These are phyloP conservation scores for Ceratina australensis DNA, from an alignment of 1,140 invertebrate species.

Conservation along the genomic window DNA sequence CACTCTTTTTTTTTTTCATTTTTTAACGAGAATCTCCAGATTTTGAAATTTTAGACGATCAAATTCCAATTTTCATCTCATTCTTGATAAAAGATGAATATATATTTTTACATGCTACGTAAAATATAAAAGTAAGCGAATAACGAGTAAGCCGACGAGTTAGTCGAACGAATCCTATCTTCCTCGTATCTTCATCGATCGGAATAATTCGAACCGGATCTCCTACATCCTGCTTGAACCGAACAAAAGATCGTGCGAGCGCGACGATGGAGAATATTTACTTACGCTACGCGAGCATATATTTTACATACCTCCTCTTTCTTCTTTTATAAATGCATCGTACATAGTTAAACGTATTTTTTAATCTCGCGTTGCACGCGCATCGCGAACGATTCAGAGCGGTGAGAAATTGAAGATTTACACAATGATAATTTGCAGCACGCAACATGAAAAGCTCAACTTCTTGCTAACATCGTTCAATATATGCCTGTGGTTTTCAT, in stretches of 20 bases:
- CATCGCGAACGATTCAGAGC: background rate
- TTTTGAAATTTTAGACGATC: background rate
- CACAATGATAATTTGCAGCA: conserved; percentile 29
- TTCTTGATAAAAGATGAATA: background rate
- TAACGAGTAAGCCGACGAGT: conserved; percentile 19
- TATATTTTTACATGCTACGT: background rate
- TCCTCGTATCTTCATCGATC: too few species aligned
- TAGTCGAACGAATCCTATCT: conserved; percentile 1
- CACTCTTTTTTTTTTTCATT: too few species aligned
- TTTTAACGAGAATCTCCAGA: conserved; percentile 19
- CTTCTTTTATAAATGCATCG: conserved; percentile 60
- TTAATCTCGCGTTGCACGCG: background rate
- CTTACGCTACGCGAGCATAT: conserved; percentile 4
- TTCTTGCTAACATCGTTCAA: background rate
- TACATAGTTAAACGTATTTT: conserved; percentile 51
- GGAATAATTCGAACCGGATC: conserved; percentile 13
- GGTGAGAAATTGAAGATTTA: conserved; percentile 40
- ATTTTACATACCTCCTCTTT: conserved; percentile 1
- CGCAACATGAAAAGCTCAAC: background rate
- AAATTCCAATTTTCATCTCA: background rate
- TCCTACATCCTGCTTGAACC: background rate
- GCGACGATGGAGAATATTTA: background rate
- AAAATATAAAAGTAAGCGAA: conserved; percentile 28
- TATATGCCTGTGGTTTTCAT: background rate
- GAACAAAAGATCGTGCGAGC: background rate